Conservation (phyloP, 1,140 invertebrate species). For the Anadara kagoshimensis region DNA sequence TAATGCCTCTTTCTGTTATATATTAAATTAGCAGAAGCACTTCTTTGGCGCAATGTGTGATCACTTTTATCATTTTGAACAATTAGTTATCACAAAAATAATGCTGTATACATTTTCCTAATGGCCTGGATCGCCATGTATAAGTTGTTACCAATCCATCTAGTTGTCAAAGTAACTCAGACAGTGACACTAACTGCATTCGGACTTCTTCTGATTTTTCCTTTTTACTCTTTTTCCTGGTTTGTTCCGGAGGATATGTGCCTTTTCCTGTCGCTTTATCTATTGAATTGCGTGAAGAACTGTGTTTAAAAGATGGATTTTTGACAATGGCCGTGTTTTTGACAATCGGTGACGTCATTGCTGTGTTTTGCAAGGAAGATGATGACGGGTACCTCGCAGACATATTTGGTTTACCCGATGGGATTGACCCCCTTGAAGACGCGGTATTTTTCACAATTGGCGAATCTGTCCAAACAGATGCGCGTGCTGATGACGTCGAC, state of each 20-base stretch:
- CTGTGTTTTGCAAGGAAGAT: not conserved
- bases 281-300: not conserved
- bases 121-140: too few species aligned
- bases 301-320: not conserved
- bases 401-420: constrained; percentile 3
- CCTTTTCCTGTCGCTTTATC: not conserved
- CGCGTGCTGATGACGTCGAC: not conserved
- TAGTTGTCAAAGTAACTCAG: not conserved
- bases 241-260: not conserved
- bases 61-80: too few species aligned
- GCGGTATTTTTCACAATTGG: constrained; percentile 33
- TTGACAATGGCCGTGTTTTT: constrained; percentile 7
- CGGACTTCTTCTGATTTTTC: not conserved
- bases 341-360: too few species aligned
- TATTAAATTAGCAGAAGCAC: too few species aligned
- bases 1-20: too few species aligned
- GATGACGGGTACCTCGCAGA: constrained; percentile 4
- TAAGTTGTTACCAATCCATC: not conserved
- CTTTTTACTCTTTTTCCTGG: not conserved
- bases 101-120: too few species aligned
- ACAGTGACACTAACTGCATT: not conserved
- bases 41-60: too few species aligned
- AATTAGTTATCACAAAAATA: too few species aligned
- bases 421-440: not conserved
- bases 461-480: constrained; percentile 10